phyloP scores from a whole-genome alignment of 2,113 vertebrate genomes.

The Vireo altiloquus region DNA sequence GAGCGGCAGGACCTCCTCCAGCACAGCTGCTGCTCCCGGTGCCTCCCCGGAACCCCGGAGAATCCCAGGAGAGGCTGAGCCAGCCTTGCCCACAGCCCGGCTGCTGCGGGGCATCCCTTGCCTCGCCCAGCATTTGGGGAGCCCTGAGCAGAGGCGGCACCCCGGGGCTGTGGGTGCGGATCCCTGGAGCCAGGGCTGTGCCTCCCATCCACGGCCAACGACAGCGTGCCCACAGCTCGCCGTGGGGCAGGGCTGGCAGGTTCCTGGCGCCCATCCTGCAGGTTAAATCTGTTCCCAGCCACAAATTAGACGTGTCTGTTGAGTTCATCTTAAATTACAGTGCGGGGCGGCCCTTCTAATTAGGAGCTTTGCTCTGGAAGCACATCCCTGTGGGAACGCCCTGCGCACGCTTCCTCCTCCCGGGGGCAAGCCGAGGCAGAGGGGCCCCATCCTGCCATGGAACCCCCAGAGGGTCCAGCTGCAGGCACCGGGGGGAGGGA shows the following conservation, averaged over 20 bases:
- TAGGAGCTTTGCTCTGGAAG: background rate
- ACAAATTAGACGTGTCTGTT: constrained; percentile 39
- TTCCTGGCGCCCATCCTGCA: background rate
- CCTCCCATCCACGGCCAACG: background rate
- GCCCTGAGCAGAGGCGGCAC: background rate
- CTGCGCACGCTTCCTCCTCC: background rate
- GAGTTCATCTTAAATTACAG: constrained; percentile 51
- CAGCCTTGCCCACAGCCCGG: background rate
- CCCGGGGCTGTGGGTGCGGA: accelerated
- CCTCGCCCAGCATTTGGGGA: accelerated
- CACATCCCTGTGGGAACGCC: background rate
- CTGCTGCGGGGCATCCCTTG: background rate
- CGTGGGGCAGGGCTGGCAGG: background rate
- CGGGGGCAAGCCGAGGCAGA: accelerated
- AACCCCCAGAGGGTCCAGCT: background rate
- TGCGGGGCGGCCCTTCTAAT: background rate
- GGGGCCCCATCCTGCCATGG: background rate
- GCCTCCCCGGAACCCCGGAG: background rate
- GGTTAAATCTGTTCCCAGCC: constrained; percentile 53
- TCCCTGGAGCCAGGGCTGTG: accelerated
- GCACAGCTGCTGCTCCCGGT: accelerated
- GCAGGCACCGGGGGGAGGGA: background rate
- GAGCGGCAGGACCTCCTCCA: background rate
- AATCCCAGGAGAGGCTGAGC: background rate
- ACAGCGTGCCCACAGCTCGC: background rate